Base-by-base conservation (phyloP, 1,140 invertebrate species). In the Drosophila burlai region DNA sequence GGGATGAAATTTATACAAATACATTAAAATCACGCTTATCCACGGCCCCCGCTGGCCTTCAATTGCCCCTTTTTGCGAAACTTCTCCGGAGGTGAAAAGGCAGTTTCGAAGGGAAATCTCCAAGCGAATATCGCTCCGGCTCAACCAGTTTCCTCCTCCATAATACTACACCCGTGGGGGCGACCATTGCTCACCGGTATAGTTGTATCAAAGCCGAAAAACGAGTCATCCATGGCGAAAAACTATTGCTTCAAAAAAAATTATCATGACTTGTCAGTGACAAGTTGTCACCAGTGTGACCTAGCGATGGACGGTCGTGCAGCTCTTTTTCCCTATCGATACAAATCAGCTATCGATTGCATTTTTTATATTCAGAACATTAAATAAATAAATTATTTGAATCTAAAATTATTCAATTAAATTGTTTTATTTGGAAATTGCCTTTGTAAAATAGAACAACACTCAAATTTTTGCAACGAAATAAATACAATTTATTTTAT, bases 181-280 rank as follows among this genome's bases (percentile, higher is more conserved):
- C 26, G 10, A 3, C 34, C 15, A 15, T 38, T 55, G 94, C 95
- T 96, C 94, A 96, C 96, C 94, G 95, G 95, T 94, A 95, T 92
- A 91, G 95, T 94, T 93, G 95, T 95, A 94, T 96, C 95, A 93
- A 96, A 96, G 94, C 95, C 95, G 94, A 96, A 96, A 96, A 96
- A 97, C 94, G 95, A 95, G 95, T 97, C 95, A 95, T 96, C 96
- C 96, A 97, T 97, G 96, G 95, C 95, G 94, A 94, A 95, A 85
- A 87, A 76, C 80, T 77, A 79, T 72, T 90, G 63, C 68, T 80
- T 85, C 73, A 82, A 66, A 89, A 85, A 87, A 90, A 89, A 90
- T 85, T 90, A 90, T 85, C 85, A 90, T 89, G 84, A 90, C 84
- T 84, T 85, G 71, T 82, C 81, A 89, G 83, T 86, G 83, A 87